Evolutionary conservation across 2,113 vertebrate genomes (phyloP), one percentile per base, ranked within the genome.

Genomic region (Brachyhypopomus occidentalis): DNA sequence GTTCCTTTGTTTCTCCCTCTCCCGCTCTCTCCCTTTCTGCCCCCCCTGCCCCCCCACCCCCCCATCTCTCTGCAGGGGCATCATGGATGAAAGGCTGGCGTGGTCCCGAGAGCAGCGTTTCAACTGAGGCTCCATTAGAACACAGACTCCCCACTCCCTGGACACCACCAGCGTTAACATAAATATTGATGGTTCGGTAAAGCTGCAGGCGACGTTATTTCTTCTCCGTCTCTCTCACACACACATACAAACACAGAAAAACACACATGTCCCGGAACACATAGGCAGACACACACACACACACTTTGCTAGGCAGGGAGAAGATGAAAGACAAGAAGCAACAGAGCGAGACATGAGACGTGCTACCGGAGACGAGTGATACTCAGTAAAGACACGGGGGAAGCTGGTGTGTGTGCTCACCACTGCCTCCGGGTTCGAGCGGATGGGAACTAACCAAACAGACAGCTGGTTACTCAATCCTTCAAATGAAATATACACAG

Each of bases 131-230:
- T 77, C 66, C 67, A 72, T 74, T 59, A 69, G 7, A 79, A 75
- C 45, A 79, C 82, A 62, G 55, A 60, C 41, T 23, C 19, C 36
- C 59, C 20, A 38, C n/a, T 76, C 30, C 14, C 20, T 70, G 66
- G 66, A 70, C 36, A 41, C 34, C 66, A 70, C 34, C n/a, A 70
- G 34, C 20, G 66, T 34, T 8, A 77, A n/a, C 64, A 86, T 80
- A 83, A 83, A 86, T 83, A 86, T 77, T 74, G 60, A 85, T 80
- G 73, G 36, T 22, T 55, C 20, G 36, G 66, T 52, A n/a, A 84
- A 77, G 73, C 78, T 77, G 69, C 78, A 30, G 66, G 78, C 83
- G 48, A 72, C 22, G n/a, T 45, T 55, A 27, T 17, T 69, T 48
- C 45, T 60, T 23, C 58, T 71, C 25, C 30, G 3, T 30, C 9